Evolutionary conservation across 2,113 vertebrate species (phyloP), one percentile per base, ranked within the genome.

Genomic region (Cyphomyrus discorhynchus): DNA sequence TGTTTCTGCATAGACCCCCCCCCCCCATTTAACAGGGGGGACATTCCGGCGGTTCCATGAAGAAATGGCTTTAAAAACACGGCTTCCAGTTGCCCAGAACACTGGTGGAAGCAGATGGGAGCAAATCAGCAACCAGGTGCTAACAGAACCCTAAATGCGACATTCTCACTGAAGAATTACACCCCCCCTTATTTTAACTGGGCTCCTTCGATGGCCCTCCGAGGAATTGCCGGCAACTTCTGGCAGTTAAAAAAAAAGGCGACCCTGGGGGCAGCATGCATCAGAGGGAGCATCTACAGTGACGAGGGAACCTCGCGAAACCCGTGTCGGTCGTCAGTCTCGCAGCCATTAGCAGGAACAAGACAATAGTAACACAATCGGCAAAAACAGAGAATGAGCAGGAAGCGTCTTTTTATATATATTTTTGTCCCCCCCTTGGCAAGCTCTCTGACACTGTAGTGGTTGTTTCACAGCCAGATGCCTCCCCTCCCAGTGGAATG

Each of bases 271-370:
- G 84, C 50, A 86, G 74, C 3, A 45, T 86, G 87, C 90, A 86
- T 89, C 90, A 91, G 87, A 91, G 85, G 77, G 66, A 5, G 24
- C 70, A 53, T n/a, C n/a, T n/a, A n/a, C n/a, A 27, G n/a, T 46
- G 80, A 52, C 1, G 0, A 96, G 94, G 95, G 95, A 96, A 95
- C 96, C 96, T 95, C 94, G 94, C 96, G 95, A 97, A 92, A 96
- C 94, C 92, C 92, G 95, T 96, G 96, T 96, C 95, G 95, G 95
- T 96, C 95, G 96, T 96, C 95, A 95, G 95, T 96, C 96, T 94
- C 94, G 94, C 95, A 95, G 95, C 94, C 96, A 95, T 95, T 94
- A 88, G 90, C 88, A 92, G 66, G 46, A 90, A 58, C 89, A 85
- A 10, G 45, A 89, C 49, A 47, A n/a, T 2, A 27, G 47, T 24